Percentiles rank a stretch among this genome's conserved stretches.
These are phyloP conservation scores for Polydrusus pterygomalis DNA, from an alignment of 2,888 invertebrate genomes.

Conservation along the genomic window DNA sequence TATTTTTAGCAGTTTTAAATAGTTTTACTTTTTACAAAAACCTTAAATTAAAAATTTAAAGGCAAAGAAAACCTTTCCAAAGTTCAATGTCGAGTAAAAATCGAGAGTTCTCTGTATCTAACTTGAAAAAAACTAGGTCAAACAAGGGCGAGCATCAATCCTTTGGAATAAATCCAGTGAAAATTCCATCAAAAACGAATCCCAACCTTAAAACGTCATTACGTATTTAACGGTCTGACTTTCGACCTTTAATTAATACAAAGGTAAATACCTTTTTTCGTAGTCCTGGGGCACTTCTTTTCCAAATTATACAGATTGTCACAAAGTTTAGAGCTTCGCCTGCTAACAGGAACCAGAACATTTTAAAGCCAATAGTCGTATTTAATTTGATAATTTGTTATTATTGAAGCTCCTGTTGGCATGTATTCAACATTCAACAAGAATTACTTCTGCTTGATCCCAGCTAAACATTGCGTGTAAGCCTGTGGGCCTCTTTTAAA, in stretches of 20 bases:
- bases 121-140: conserved; percentile 34
- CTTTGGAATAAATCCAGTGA: conserved; percentile 34
- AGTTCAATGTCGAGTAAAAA: conserved; percentile 24
- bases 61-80: background rate
- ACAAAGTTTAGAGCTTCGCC: background rate
- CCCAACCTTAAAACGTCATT: conserved; percentile 25
- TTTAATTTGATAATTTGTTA: too few relatives aligned
- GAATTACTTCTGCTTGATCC: too few relatives aligned
- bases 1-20: too few relatives aligned
- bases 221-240: conserved; percentile 30
- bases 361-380: too few relatives aligned
- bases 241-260: conserved; percentile 29
- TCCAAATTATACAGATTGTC: background rate
- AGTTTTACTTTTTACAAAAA: too few relatives aligned
- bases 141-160: conserved; percentile 29
- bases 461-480: too few relatives aligned
- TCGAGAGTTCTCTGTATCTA: conserved; percentile 21
- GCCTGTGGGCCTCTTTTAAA: too few relatives aligned
- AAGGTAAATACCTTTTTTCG: background rate
- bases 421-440: too few relatives aligned
- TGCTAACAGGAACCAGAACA: too few relatives aligned
- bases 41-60: background rate
- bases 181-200: conserved; percentile 36
- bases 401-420: too few relatives aligned
- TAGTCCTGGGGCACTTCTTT: background rate